phyloP scores from a whole-genome alignment of 2,797 vertebrate species.

The Scolopax bukidnonensis region DNA sequence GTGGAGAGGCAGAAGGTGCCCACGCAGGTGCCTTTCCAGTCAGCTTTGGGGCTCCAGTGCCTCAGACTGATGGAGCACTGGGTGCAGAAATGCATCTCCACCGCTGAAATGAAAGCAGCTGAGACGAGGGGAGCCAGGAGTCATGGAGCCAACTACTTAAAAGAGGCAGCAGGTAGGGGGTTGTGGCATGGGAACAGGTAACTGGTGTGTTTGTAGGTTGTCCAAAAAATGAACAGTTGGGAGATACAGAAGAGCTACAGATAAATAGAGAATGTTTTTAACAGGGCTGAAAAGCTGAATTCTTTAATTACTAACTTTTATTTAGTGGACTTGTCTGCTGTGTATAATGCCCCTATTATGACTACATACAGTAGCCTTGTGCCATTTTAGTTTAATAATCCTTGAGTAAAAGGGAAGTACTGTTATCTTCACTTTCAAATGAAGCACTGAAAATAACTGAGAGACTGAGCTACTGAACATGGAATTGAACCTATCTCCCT shows the following conservation, averaged over 20 bases:
- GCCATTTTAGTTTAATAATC: neutral
- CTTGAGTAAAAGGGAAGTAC: neutral
- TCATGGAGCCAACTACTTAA: neutral
- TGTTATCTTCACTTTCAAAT: neutral
- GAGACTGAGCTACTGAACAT: neutral
- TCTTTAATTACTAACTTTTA: neutral
- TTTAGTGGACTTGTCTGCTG: neutral
- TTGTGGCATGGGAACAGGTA: neutral
- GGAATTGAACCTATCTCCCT: neutral
- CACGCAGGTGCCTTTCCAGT: neutral
- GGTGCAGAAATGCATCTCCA: neutral
- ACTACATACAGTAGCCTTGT: neutral
- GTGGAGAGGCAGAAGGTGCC: neutral
- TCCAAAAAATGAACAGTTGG: neutral
- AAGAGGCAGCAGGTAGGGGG: constrained; percentile 11
- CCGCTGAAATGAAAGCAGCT: neutral
- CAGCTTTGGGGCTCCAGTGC: neutral
- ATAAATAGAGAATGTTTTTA: neutral
- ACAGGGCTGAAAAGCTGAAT: neutral
- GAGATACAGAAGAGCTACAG: neutral
- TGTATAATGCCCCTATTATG: neutral
- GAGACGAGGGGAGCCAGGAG: neutral
- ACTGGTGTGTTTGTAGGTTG: neutral
- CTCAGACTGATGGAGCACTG: neutral
- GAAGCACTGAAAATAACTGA: neutral